Evolutionary conservation across 1,140 invertebrate species (phyloP), one percentile per base, ranked within the genome.

Genomic region (Drosophila teissieri): DNA sequence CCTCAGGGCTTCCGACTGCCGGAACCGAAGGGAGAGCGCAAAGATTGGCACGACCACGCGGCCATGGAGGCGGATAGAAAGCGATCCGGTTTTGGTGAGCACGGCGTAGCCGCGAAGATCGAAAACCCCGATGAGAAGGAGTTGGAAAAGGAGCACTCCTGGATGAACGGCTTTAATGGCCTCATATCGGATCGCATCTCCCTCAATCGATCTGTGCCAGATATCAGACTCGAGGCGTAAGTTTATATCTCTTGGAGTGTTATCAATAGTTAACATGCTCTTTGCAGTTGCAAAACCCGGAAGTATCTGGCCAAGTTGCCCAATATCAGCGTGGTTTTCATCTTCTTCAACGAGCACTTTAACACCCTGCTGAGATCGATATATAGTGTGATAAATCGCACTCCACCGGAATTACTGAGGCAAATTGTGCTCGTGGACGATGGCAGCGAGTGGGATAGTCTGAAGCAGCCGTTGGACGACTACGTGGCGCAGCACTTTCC

Each of bases 341-440:
- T 98, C 19, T 99, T 99, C 93, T 97, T 98, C 92, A 98, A 98
- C 91, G 98, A 98, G 92, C 97, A 98, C 92, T 97, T 96, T 94
- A 96, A 95, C 58, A 97, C 97, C 3, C 91, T 99, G 22, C 92
- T 99, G 6, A 93, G 98, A 42, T 98, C 97, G 14, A 96, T 95
- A 7, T 94, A 95, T 76, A 98, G 96, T 91, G 96, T 98, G 10
- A 86, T 98, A 1, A 95, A 96, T 90, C 94, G 97, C 65, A 96
- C 97, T n/a, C 98, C 98, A 3, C 83, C 93, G 10, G 93, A 96
- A 73, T 93, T 99, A 1, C 93, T 99, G 2, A 95, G 97, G 86
- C 97, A 99, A 94, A 94, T 99, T 52, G 96, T 99, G 85, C 93
- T 99, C 55, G 97, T 98, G n/a, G 97, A 99, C 92, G 98, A 99